phyloP scores from a whole-genome alignment of 1,140 invertebrate species.

The Bombyx mandarina region DNA sequence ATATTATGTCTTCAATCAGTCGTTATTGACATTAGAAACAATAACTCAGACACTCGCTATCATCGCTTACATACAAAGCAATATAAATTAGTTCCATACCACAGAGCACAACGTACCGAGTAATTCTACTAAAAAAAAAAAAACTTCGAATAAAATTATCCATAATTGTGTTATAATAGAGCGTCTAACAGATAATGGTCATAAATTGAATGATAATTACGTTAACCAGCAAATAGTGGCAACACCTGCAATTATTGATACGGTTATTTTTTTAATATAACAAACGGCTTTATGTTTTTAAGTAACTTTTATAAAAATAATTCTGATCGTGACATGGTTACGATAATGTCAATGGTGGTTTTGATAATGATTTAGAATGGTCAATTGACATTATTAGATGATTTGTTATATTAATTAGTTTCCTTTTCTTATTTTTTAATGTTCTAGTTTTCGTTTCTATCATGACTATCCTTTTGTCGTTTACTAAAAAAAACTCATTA shows the following conservation, averaged over 20 bases:
- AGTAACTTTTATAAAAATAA: too few species aligned
- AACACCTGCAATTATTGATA: slow-evolving; percentile 22
- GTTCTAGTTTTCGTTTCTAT: too few species aligned
- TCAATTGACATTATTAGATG: too few species aligned
- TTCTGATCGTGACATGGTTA: too few species aligned
- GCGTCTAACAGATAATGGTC: slow-evolving; percentile 38
- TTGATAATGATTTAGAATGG: too few species aligned
- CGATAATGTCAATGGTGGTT: too few species aligned
- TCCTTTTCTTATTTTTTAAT: too few species aligned
- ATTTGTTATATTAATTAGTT: too few species aligned
- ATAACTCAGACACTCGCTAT: slow-evolving; percentile 8
- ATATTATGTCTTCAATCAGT: slow-evolving; percentile 2
- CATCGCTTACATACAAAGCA: slow-evolving; percentile 11
- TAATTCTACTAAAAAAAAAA: slow-evolving; percentile 19
- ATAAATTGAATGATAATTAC: slow-evolving; percentile 46
- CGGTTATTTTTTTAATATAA: slow-evolving; percentile 14
- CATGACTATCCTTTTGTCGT: too few species aligned
- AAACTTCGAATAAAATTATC: slow-evolving; percentile 39
- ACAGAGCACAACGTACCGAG: slow-evolving; percentile 11
- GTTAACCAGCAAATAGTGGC: slow-evolving; percentile 14
- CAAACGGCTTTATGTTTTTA: too few species aligned
- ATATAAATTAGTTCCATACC: slow-evolving; percentile 38
- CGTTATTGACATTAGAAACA: background rate
- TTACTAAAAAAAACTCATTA: too few species aligned
- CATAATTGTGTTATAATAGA: slow-evolving; percentile 55